A percentile compares a stretch with the other conserved stretches of the same genome.
phyloP scores from a whole-genome alignment of 2,113 vertebrate genomes.

The Myiozetetes cayanensis region DNA sequence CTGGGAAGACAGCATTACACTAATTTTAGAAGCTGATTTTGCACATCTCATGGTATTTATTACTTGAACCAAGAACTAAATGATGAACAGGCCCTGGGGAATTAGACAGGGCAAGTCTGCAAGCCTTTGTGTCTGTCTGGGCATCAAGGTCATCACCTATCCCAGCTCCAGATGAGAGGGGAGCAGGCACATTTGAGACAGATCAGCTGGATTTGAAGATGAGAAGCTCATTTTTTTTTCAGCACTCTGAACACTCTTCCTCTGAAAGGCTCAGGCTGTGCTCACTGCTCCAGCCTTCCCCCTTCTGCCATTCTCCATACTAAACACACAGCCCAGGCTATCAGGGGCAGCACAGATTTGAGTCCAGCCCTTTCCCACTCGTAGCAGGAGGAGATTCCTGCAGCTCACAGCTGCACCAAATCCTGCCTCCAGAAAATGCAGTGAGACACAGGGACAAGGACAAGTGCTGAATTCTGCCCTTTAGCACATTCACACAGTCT shows the following conservation, averaged over 20 bases:
- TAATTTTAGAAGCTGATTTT: neutral
- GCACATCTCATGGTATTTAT: neutral
- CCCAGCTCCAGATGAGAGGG: neutral
- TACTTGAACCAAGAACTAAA: neutral
- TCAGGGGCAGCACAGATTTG: neutral
- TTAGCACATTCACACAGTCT: neutral
- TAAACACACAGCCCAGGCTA: neutral
- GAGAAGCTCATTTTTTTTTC: neutral
- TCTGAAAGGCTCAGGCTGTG: neutral
- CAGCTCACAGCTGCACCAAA: neutral
- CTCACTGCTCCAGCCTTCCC: neutral
- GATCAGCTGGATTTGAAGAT: neutral
- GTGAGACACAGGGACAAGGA: accelerated
- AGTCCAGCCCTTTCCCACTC: neutral
- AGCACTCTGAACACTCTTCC: neutral
- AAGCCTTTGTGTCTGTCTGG: neutral
- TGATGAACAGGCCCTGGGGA: neutral
- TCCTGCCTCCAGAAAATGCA: neutral
- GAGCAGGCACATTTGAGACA: neutral
- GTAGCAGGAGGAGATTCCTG: neutral
- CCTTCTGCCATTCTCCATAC: neutral
- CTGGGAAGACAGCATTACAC: neutral
- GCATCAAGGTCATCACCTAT: neutral
- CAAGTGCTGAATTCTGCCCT: neutral
- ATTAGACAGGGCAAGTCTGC: neutral